Conservation (phyloP, 2,888 invertebrate genomes). For the Thymelicus acteon region DNA sequence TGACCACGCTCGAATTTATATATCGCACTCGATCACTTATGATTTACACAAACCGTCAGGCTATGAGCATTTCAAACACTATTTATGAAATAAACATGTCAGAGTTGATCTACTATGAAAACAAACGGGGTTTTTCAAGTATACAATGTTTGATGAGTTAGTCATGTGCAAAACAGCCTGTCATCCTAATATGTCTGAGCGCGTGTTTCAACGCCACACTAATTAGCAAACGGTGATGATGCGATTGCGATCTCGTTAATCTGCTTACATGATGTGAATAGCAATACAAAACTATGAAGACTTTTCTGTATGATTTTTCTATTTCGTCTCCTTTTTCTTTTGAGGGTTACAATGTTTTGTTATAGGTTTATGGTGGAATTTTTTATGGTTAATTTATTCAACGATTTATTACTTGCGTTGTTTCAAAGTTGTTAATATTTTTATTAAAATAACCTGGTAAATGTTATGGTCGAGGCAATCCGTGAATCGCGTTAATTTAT, state of each 20-base stretch:
- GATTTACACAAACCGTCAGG: background rate
- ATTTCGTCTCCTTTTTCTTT: too few species aligned
- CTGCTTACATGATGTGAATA: constrained; percentile 38
- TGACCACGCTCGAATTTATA: background rate
- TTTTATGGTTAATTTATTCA: too few species aligned
- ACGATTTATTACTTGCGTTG: too few species aligned
- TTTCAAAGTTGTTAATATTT: too few species aligned
- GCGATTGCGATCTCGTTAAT: constrained; percentile 62
- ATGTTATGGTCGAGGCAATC: too few species aligned
- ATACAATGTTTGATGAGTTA: constrained; percentile 18
- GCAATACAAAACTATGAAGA: background rate
- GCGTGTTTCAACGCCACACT: constrained; percentile 20
- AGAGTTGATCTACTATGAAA: constrained; percentile 3
- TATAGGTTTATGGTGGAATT: too few species aligned
- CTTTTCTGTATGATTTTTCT: background rate
- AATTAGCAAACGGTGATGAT: constrained; percentile 45
- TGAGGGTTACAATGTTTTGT: too few species aligned
- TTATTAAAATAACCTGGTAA: too few species aligned
- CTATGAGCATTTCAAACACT: constrained; percentile 11
- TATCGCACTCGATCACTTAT: background rate
- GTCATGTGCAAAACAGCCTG: constrained; percentile 31
- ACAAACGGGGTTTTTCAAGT: constrained; percentile 7
- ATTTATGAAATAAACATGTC: background rate
- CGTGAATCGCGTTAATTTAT: too few species aligned
- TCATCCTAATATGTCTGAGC: constrained; percentile 23